Base-by-base conservation (phyloP, 2,113 vertebrate species). In the Lasiurus borealis region DNA sequence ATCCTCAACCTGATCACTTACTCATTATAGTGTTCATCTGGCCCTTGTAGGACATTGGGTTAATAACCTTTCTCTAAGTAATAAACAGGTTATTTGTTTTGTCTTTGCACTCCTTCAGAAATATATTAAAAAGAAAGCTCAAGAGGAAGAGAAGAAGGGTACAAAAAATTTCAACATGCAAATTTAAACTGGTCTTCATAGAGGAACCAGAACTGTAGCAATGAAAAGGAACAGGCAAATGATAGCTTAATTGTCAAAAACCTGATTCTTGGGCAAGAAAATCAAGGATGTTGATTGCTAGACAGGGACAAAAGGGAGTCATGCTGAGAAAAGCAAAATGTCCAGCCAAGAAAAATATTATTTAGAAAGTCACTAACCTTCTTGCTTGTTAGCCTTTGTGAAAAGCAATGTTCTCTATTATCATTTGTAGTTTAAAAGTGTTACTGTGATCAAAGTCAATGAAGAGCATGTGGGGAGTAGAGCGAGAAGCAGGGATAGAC, bases 281-380 rank as follows among this genome's bases (percentile, higher is more conserved):
- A 68, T 85, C 68, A 78, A 93, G 82, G 68, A 31, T 73, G 59
- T 18, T 88, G 91, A 71, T 54, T 29, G 34, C n/a, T 50, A 76
- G 76, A 29, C 34, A 52, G 77, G 50, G 85, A 73, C 52, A 44
- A 85, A 64, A 85, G 68, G 36, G 69, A 94, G 40, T 9, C 18
- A 8, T 68, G 31, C 50, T 18, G 59, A 62, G 57, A 25, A 92
- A 83, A 59, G 14, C 14, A 40, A 75, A 86, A 75, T 29, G 18
- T 81, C 92, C 31, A 69, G 82, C 44, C 73, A 88, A 86, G 78
- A 86, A 84, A 95, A 96, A 64, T 77, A 57, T 31, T 82, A 57
- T 44, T 91, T 87, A 46, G 25, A 50, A 89, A 91, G 80, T 77
- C 68, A 87, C 80, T 77, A 54, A 48, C 27, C 16, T 78, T 85